A percentile compares a stretch with the other conserved stretches of the same genome.
These are phyloP conservation scores for Sebastes kiyomatsui DNA, from an alignment of 2,797 vertebrate species.

Conservation along the genomic window DNA sequence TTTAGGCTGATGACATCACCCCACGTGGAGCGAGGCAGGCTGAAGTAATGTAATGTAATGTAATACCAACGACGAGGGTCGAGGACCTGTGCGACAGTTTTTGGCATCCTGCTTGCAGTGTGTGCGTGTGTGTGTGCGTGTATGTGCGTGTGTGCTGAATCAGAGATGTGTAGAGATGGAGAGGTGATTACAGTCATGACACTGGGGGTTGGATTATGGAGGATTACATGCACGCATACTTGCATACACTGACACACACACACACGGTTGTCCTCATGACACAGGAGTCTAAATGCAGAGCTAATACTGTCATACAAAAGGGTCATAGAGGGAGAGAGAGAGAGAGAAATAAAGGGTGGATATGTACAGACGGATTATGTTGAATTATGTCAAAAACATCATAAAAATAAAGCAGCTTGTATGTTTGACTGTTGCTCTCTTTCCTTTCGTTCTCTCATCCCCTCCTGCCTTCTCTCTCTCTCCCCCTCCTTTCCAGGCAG, in stretches of 20 bases:
- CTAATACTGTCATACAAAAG: constrained; percentile 57
- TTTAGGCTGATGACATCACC: constrained; percentile 24
- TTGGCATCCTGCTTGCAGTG: constrained; percentile 16
- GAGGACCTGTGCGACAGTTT: constrained; percentile 30
- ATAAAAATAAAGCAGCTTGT: constrained; percentile 55
- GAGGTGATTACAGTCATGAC: constrained; percentile 74
- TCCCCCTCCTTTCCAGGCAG: constrained; percentile 66
- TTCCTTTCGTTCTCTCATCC: constrained; percentile 5
- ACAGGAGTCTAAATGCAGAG: constrained; percentile 51
- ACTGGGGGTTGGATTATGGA: constrained; percentile 70
- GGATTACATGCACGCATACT: constrained; percentile 70
- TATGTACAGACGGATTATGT: constrained; percentile 54
- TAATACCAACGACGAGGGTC: constrained; percentile 40
- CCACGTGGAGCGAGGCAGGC: neutral
- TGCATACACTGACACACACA: constrained; percentile 34
- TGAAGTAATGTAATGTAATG: constrained; percentile 45
- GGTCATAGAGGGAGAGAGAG: constrained; percentile 38
- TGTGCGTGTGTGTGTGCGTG: constrained; percentile 13
- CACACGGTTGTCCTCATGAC: constrained; percentile 34
- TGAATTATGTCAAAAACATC: constrained; percentile 66
- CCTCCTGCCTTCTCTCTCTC: constrained; percentile 10
- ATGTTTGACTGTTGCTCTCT: constrained; percentile 49
- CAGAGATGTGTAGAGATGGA: constrained; percentile 58
- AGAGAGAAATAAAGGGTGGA: constrained; percentile 35
- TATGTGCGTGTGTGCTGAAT: constrained; percentile 22